Evolutionary conservation across 2,888 invertebrate genomes (phyloP), one percentile per base, ranked within the genome.

Genomic region (Drosophila algonquin): DNA sequence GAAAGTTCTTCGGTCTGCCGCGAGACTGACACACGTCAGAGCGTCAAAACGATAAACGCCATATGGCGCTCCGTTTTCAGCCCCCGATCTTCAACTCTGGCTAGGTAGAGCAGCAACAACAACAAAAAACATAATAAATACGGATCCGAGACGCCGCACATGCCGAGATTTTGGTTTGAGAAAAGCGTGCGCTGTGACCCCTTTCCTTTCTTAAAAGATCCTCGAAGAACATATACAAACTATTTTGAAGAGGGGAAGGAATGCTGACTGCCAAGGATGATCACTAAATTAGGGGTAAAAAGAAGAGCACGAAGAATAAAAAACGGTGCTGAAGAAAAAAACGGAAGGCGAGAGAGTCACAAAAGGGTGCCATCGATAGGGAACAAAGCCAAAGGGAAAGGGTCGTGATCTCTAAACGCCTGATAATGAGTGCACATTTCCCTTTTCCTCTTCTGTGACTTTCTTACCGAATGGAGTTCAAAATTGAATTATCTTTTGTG

Each of bases 1-100:
- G 77, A 84, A 87, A 87, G 69, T 84, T 77, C 63, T 68, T 68
- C 56, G 35, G 50, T 18, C 60, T 54, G 69, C 68, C 75, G 65
- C 79, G 61, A 78, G 72, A 77, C 89, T 87, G 89, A 89, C 89
- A 87, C 89, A 86, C 88, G 90, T 89, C 89, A 89, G 80, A 75
- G 79, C 80, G 72, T 72, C 77, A 75, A 75, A 63, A 72, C 76
- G 80, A 89, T 64, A 65, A 76, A 69, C 77, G 82, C 90, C 89
- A 90, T 90, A 90, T 90, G 89, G 83, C 63, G 54, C 27, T 47
- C 44, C 5, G 35, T 52, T 40, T 52, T 12, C 51, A 44, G 47
- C 16, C 30, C 51, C 53, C 24, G 16, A n/a, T 27, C 24, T 27
- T 47, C n/a, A 30, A 50, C 55, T 47, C 16, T 58, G 62, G 64